Percentiles rank a stretch among this genome's conserved stretches.
These are phyloP conservation scores for Cottus gobio DNA, from an alignment of 2,113 vertebrate species.

Conservation along the genomic window DNA sequence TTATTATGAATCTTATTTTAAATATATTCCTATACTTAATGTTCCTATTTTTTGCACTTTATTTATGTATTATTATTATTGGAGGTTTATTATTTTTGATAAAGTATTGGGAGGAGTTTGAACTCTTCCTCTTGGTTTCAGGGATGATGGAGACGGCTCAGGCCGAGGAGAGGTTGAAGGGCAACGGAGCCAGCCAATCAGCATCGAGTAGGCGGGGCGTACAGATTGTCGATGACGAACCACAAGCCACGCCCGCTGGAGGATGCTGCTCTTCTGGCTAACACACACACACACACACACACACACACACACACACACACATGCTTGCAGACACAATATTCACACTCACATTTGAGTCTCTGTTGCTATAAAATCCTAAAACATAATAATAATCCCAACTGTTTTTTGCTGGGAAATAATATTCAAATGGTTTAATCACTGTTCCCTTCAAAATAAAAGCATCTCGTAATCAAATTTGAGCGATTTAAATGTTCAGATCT, in stretches of 20 bases:
- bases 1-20: too few species aligned
- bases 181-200: conserved; percentile 90
- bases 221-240: conserved; percentile 97
- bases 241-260: conserved; percentile 87
- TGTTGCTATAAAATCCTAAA: conserved; percentile 41
- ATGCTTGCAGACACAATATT: conserved; percentile 36
- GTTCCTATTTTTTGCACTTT: too few species aligned
- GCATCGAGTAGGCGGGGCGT: conserved; percentile 89
- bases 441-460: conserved; percentile 58
- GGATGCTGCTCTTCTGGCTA: conserved; percentile 97
- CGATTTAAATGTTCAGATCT: conserved; percentile 8
- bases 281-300: conserved; percentile 56
- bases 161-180: conserved; percentile 92
- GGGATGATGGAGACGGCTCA: conserved; percentile 99
- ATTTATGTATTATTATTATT: too few species aligned
- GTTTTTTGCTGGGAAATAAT: conserved; percentile 56
- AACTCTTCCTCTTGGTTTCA: conserved; percentile 64
- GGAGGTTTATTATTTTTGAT: too few species aligned
- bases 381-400: neutral
- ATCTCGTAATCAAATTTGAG: conserved; percentile 28
- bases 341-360: conserved; percentile 43
- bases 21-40: too few species aligned
- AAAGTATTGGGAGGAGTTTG: too few species aligned
- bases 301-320: conserved; percentile 22
- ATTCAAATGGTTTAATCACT: conserved; percentile 47